These are phyloP conservation scores for Rhinoraja longicauda DNA, from an alignment of 2,797 vertebrate genomes.

Conservation along the genomic window DNA sequence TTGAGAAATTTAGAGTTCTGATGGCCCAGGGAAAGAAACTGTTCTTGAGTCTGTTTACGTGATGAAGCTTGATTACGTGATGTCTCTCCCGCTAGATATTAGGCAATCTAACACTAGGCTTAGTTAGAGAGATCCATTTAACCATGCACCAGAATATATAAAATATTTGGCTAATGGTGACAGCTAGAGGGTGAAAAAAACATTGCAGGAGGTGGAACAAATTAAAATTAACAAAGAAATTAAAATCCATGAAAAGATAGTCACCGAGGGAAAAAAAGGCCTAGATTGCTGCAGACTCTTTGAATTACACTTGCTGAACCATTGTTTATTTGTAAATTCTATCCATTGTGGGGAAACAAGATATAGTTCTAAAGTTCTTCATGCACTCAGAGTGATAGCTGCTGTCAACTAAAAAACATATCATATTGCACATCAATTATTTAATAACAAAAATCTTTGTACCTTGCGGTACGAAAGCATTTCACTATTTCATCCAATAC, in stretches of 20 bases:
- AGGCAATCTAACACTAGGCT: neutral
- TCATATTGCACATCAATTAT: conserved; percentile 34
- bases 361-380: neutral
- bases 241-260: neutral
- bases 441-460: conserved; percentile 44
- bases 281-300: neutral
- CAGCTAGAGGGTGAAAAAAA: neutral
- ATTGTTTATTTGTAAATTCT: neutral
- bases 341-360: neutral
- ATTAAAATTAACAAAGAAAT: neutral
- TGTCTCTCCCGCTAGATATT: neutral
- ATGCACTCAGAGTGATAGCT: neutral
- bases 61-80: neutral
- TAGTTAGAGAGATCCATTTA: neutral
- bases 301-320: neutral
- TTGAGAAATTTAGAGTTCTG: no score
- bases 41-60: no score
- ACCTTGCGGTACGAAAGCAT: conserved; percentile 78
- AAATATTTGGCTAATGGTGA: neutral
- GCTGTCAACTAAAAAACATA: neutral
- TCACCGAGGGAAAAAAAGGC: no score
- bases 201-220: neutral
- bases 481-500: conserved; percentile 79
- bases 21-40: no score
- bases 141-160: neutral